Conservation (phyloP, 2,888 invertebrate species). For the Euclidia mi region DNA sequence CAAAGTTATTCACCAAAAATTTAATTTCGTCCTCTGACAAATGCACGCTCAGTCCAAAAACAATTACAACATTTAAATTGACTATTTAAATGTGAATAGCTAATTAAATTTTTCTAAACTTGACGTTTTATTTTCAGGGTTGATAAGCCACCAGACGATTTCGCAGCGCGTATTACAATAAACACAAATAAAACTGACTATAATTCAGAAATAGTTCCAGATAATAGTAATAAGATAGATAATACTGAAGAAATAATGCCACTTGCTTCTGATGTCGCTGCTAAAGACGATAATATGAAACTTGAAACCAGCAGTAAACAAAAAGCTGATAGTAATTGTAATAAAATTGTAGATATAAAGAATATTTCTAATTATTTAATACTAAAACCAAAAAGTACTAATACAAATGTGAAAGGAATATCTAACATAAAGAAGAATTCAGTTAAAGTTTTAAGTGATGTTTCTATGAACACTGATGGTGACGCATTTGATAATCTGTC, state of each 20-base stretch:
- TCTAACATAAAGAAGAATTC: too few species aligned
- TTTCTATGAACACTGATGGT: not conserved
- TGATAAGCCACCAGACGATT: slow-evolving; percentile 29
- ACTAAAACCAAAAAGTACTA: not conserved
- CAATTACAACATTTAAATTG: too few species aligned
- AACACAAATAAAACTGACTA: slow-evolving; percentile 32
- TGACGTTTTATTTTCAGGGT: slow-evolving; percentile 39
- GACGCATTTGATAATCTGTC: too few species aligned
- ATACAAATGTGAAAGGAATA: not conserved
- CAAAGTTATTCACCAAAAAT: too few species aligned
- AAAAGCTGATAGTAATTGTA: not conserved
- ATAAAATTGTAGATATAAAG: not conserved
- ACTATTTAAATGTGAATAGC: too few species aligned
- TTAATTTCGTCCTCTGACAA: too few species aligned
- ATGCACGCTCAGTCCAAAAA: too few species aligned
- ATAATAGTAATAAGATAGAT: slow-evolving; percentile 14
- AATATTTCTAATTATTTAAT: slow-evolving; percentile 12
- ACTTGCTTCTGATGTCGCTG: too few species aligned
- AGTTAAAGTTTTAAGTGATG: slow-evolving; percentile 6
- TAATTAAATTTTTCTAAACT: too few species aligned
- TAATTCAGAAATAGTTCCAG: slow-evolving; percentile 45
- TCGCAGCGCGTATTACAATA: slow-evolving; percentile 45
- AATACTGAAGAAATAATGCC: slow-evolving; percentile 1
- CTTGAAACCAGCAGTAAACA: not conserved
- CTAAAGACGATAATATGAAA: not conserved